Evolutionary conservation across 2,113 vertebrate species (phyloP).

Genomic region (Tachuris rubrigastra): DNA sequence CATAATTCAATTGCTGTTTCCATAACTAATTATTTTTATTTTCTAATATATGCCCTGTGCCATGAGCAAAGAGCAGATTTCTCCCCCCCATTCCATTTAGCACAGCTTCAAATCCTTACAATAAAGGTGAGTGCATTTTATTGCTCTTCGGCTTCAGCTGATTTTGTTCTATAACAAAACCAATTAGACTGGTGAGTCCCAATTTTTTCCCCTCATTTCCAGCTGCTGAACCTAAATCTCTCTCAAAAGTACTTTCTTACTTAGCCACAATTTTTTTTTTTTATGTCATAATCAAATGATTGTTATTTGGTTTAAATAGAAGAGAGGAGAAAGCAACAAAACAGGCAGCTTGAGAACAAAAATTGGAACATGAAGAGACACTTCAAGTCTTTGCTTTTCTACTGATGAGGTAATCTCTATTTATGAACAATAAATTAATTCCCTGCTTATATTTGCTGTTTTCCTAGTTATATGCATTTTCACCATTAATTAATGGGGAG

Average conservation of each 20-base stretch:
- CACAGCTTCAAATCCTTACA: constrained; percentile 42
- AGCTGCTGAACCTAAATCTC: constrained; percentile 72
- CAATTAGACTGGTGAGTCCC: constrained; percentile 74
- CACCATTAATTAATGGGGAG: constrained; percentile 68
- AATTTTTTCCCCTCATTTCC: constrained; percentile 55
- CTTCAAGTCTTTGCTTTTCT: constrained; percentile 61
- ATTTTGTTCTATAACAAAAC: constrained; percentile 74
- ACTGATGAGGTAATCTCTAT: constrained; percentile 41
- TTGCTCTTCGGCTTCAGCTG: constrained; percentile 61
- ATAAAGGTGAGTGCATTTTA: constrained; percentile 70
- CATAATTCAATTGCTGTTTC: constrained; percentile 82
- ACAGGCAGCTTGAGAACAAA: constrained; percentile 70
- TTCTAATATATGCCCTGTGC: constrained; percentile 71
- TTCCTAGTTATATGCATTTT: constrained; percentile 60
- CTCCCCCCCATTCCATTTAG: constrained; percentile 49
- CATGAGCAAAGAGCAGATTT: constrained; percentile 39
- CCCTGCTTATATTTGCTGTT: constrained; percentile 40
- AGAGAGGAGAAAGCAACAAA: constrained; percentile 36
- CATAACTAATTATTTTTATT: constrained; percentile 83
- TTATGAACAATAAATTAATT: constrained; percentile 74
- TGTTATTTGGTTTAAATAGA: constrained; percentile 70
- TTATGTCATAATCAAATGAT: constrained; percentile 69
- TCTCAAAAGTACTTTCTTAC: constrained; percentile 68
- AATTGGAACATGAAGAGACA: constrained; percentile 66
- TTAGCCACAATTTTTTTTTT: constrained; percentile 65